phyloP scores from a whole-genome alignment of 2,113 vertebrate species.

The Tauraco erythrolophus region DNA sequence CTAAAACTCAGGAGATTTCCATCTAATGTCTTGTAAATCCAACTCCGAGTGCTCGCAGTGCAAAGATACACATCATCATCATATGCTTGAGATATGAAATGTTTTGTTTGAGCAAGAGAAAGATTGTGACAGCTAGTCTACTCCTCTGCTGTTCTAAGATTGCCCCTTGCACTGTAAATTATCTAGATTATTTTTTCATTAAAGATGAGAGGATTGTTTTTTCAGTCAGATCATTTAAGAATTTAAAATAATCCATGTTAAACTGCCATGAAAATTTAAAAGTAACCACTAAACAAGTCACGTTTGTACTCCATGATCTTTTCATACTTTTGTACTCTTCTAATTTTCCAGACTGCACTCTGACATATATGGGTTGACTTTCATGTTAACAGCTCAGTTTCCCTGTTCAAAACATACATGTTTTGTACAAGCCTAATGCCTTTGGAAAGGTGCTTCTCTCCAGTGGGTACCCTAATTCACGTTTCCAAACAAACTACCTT shows the following conservation, averaged over 20 bases:
- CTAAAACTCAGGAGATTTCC: not conserved
- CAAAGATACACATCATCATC: not conserved
- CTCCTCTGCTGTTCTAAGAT: not conserved
- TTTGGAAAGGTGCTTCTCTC: not conserved
- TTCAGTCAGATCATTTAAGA: not conserved
- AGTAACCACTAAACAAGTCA: not conserved
- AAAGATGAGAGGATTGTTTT: not conserved
- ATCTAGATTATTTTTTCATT: not conserved
- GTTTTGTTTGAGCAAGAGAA: not conserved
- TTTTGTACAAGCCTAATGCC: not conserved
- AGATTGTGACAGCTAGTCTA: not conserved
- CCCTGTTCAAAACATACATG: fast-evolving
- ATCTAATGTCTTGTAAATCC: not conserved
- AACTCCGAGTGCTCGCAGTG: not conserved
- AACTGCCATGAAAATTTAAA: not conserved
- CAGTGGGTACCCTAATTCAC: not conserved
- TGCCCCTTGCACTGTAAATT: not conserved
- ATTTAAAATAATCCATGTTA: not conserved
- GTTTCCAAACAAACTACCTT: not conserved
- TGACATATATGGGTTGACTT: not conserved
- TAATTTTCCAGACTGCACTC: not conserved
- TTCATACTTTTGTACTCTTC: not conserved
- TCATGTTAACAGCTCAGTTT: not conserved
- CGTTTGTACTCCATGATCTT: not conserved
- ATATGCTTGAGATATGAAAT: not conserved